Percentiles rank a stretch among this genome's conserved stretches.
Evolutionary conservation across 1,140 invertebrate genomes (phyloP).

Genomic region (Agraylea sexmaculata): DNA sequence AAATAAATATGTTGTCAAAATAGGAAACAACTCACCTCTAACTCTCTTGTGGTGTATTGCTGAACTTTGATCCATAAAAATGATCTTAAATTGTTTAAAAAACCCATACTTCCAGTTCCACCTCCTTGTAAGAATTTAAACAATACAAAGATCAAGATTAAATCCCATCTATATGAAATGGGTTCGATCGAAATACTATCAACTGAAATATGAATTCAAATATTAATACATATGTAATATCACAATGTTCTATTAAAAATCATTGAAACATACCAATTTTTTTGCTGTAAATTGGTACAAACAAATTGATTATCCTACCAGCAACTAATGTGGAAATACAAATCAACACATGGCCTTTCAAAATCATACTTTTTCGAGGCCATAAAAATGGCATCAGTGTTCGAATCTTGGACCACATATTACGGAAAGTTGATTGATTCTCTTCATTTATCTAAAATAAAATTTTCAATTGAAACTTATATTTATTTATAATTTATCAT

Average conservation of each 20-base stretch:
- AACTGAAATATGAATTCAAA: conserved; percentile 43
- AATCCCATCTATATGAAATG: conserved; percentile 71
- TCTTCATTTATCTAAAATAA: conserved; percentile 31
- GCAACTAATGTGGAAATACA: conserved; percentile 66
- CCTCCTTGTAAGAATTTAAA: conserved; percentile 92
- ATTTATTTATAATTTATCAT: no score
- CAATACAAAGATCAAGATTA: conserved; percentile 71
- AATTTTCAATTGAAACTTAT: no score
- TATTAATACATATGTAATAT: background rate
- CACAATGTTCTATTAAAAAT: background rate
- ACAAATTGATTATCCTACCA: conserved; percentile 85
- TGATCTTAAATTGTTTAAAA: conserved; percentile 81
- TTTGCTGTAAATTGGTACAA: conserved; percentile 89
- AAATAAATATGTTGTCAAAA: background rate
- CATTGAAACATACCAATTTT: conserved; percentile 50
- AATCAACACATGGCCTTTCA: conserved; percentile 75
- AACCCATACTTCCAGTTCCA: conserved; percentile 79
- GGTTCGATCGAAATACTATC: conserved; percentile 54
- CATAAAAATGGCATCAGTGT: conserved; percentile 85
- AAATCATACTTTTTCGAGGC: conserved; percentile 66
- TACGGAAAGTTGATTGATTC: conserved; percentile 64
- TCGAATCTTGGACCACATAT: conserved; percentile 65
- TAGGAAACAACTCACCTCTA: conserved; percentile 53
- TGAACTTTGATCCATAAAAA: conserved; percentile 93
- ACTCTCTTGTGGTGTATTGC: conserved; percentile 87